Evolutionary conservation across 1,140 invertebrate genomes (phyloP).

Genomic region (Heliconius himera): DNA sequence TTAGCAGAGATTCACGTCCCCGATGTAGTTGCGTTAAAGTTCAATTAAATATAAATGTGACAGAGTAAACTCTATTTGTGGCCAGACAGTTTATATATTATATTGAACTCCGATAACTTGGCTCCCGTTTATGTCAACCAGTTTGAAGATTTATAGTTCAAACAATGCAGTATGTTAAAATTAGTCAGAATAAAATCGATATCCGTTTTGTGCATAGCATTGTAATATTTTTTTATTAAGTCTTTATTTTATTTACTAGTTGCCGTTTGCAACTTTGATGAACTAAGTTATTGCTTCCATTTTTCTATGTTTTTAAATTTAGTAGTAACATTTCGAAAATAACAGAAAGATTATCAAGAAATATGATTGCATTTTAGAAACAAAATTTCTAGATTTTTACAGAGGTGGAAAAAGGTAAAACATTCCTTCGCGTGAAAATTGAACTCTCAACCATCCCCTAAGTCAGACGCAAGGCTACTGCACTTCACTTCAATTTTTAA

Average conservation of each 20-base stretch:
- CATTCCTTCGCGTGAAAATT: too few species aligned
- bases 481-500: too few species aligned
- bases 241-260: background rate
- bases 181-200: background rate
- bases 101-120: slow-evolving; percentile 34
- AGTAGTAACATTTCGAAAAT: too few species aligned
- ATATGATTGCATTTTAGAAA: too few species aligned
- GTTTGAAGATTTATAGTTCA: slow-evolving; percentile 17
- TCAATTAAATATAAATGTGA: slow-evolving; percentile 29
- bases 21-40: slow-evolving; percentile 32
- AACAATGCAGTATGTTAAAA: slow-evolving; percentile 6
- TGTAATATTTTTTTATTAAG: background rate
- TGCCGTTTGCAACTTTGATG: too few species aligned
- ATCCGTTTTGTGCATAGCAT: background rate
- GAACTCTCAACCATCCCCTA: too few species aligned
- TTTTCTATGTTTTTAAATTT: too few species aligned
- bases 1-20: slow-evolving; percentile 27
- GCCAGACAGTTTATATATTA: slow-evolving; percentile 24
- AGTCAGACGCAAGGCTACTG: too few species aligned
- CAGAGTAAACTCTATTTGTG: slow-evolving; percentile 26
- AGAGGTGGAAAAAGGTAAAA: too few species aligned
- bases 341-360: too few species aligned
- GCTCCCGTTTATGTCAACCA: slow-evolving; percentile 28
- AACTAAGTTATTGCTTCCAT: too few species aligned
- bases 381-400: too few species aligned